These are phyloP conservation scores for Synanthedon tipuliformis DNA, from an alignment of 2,888 invertebrate species.

Conservation along the genomic window DNA sequence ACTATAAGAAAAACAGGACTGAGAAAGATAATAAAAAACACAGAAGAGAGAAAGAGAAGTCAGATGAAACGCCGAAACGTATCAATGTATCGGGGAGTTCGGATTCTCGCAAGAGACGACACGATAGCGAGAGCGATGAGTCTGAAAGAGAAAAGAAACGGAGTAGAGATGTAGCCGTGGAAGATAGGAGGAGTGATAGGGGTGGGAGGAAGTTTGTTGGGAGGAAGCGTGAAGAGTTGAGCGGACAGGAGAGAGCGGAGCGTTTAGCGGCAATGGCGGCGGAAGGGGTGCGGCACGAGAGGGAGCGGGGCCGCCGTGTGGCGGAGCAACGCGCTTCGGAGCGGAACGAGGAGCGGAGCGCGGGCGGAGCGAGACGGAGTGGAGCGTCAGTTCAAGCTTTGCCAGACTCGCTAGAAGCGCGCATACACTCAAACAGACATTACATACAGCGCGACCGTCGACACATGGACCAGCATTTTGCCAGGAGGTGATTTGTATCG, in stretches of 20 bases:
- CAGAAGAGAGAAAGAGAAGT: neutral
- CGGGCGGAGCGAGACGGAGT: constrained; percentile 74
- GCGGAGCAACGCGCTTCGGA: constrained; percentile 42
- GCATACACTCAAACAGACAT: constrained; percentile 89
- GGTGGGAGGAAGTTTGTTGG: constrained; percentile 16
- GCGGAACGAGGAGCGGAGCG: constrained; percentile 62
- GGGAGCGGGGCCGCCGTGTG: constrained; percentile 42
- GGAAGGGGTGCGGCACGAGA: constrained; percentile 71
- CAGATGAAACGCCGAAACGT: constrained; percentile 1
- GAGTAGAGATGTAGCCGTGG: neutral
- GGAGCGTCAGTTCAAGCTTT: constrained; percentile 65
- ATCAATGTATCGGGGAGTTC: constrained; percentile 10
- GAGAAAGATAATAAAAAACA: neutral
- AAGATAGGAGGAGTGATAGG: constrained; percentile 5
- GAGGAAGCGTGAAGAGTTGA: constrained; percentile 20
- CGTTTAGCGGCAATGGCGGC: constrained; percentile 74
- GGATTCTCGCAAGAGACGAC: constrained; percentile 1
- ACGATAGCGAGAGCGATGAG: neutral
- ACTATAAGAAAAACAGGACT: neutral
- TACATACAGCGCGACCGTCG: constrained; percentile 85
- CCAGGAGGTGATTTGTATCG: constrained; percentile 59
- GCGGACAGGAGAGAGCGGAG: constrained; percentile 69
- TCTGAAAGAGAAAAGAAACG: neutral
- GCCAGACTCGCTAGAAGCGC: constrained; percentile 80
- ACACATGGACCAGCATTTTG: constrained; percentile 89